Evolutionary conservation across 2,797 vertebrate species (phyloP), one percentile per base, ranked within the genome.

Genomic region (Hybognathus amarus): DNA sequence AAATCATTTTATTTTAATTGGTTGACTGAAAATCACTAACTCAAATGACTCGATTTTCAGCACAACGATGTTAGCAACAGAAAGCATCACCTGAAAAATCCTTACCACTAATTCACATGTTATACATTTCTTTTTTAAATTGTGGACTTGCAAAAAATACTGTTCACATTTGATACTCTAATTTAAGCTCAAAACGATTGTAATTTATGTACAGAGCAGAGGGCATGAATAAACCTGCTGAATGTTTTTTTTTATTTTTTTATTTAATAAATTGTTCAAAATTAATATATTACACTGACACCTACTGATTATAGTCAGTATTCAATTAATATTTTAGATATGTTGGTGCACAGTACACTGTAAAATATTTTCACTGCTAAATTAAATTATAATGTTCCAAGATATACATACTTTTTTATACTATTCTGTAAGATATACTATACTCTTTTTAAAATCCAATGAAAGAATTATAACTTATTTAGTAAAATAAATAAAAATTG

Each of bases 391-490:
- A 59, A 54, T 61, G 7, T 67, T 67, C 6, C 27, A 64, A 79
- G 20, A 79, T 56, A 79, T 38, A 54, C n/a, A n/a, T n/a, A n/a
- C n/a, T n/a, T n/a, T n/a, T n/a, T n/a, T n/a, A n/a, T n/a, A n/a
- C n/a, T n/a, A n/a, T n/a, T n/a, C n/a, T n/a, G n/a, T n/a, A n/a
- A n/a, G n/a, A n/a, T n/a, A n/a, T n/a, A n/a, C n/a, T n/a, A n/a
- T n/a, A n/a, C n/a, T n/a, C 11, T n/a, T 12, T 54, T 64, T 24
- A 13, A 77, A 77, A 63, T 77, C 64, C 11, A 78, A 30, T 68
- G 15, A 38, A 79, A 38, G 13, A 36, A 52, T 78, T n/a, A 76
- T 42, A 27, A 24, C 8, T 50, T 47, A 24, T 54, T 22, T 36
- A 67, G 7, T 36, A 52, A n/a, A 54, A 47, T 1, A 30, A 30